Evolutionary conservation across 2,888 invertebrate species (phyloP), one percentile per base, ranked within the genome.

Genomic region (Ichneumon xanthorius): DNA sequence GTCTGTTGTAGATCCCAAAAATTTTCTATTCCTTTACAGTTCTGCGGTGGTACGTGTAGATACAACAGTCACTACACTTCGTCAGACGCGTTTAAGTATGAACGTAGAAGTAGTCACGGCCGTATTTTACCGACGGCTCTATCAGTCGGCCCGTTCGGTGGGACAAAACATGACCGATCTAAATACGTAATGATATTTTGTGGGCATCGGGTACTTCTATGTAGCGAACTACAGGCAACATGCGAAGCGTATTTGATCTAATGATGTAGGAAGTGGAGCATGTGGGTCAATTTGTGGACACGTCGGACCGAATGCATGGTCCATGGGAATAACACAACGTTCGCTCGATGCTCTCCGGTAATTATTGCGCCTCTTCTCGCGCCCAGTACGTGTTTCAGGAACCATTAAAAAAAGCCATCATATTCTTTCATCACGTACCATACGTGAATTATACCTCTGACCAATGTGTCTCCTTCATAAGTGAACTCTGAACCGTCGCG

Each of bases 281-380:
- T 86, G 85, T 84, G 85, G 87, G 86, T 89, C 87, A 89, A 90
- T 90, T 90, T 88, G 85, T 82, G 84, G 37, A 71, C 75, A 65
- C 63, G 33, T 65, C 72, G 77, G 50, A 3, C n/a, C 50, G 37
- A 37, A 14, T 40, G 6, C 14, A 65, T 50, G 55, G 33, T 80
- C 26, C 80, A 67, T 80, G 67, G 53, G 55, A 80, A 80, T 58
- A 67, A 68, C 9, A n/a, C 16, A n/a, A 65, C 65, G 65, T 53
- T 45, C 11, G 45, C n/a, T 50, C 50, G 33, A 40, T 45, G 50
- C 14, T 68, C 22, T 40, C 75, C 26, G 75, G 48, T 40, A 70
- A 81, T 70, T 40, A 75, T 70, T 50, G 61, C 68, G 65, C 55
- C 48, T 68, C 48, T 70, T 75, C 68, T 14, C 26, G 67, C 1